Percentiles rank a stretch among this genome's conserved stretches.
phyloP scores from a whole-genome alignment of 1,140 invertebrate genomes.

The Bilobella aurantiaca region DNA sequence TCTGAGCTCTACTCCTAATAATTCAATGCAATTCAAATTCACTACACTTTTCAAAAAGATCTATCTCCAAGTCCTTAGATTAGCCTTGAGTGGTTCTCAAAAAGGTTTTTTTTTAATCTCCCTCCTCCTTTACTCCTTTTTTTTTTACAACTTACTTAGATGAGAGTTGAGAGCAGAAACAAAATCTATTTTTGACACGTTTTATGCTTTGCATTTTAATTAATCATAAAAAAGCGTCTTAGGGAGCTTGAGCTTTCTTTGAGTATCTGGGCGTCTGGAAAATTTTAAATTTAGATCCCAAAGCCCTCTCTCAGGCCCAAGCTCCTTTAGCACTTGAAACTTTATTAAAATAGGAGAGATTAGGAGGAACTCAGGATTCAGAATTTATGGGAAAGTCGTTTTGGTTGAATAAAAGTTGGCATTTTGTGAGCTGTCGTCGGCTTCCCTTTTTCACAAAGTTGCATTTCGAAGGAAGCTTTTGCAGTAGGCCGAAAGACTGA shows the following conservation, averaged over 20 bases:
- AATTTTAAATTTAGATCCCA: background rate
- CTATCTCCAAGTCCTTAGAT: too few relatives aligned
- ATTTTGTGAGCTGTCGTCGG: background rate
- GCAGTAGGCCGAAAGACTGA: too few relatives aligned
- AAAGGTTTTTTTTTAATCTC: background rate
- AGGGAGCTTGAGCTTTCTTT: background rate
- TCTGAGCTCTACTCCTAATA: too few relatives aligned
- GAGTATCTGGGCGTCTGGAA: background rate
- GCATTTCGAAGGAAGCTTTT: background rate
- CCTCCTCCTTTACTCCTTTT: too few relatives aligned
- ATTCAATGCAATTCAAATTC: too few relatives aligned
- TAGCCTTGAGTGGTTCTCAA: constrained; percentile 5
- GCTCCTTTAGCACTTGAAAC: too few relatives aligned
- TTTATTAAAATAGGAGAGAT: too few relatives aligned
- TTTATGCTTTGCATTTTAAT: background rate
- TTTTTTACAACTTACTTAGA: background rate
- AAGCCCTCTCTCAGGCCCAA: background rate
- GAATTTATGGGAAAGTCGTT: background rate
- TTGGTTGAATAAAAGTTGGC: background rate
- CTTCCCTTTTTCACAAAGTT: background rate
- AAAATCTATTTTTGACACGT: background rate
- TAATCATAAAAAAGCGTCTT: background rate
- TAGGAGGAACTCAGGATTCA: too few relatives aligned
- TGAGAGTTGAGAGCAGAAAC: background rate
- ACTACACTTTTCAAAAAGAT: too few relatives aligned